phyloP scores from a whole-genome alignment of 1,140 invertebrate species.

The Lepidurus couesii region DNA sequence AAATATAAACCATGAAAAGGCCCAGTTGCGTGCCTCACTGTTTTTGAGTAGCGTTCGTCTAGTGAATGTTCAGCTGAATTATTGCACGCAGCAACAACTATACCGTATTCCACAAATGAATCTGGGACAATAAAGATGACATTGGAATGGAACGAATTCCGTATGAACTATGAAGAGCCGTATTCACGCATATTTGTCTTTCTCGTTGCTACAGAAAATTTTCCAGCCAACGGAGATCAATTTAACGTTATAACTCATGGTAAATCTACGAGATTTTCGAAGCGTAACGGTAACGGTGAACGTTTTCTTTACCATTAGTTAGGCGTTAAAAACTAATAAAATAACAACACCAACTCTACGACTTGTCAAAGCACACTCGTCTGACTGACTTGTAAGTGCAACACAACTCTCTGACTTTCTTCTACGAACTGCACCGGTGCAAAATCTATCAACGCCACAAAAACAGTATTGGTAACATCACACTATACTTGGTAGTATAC shows the following conservation, averaged over 20 bases:
- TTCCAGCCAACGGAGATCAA: neutral
- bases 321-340: neutral
- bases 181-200: neutral
- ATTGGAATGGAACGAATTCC: neutral
- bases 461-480: neutral
- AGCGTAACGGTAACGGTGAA: neutral
- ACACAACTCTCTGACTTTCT: neutral
- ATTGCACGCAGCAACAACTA: neutral
- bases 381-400: neutral
- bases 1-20: neutral
- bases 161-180: neutral
- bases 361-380: neutral
- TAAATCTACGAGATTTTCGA: neutral
- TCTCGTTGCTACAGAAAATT: neutral
- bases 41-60: neutral
- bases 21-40: neutral
- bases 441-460: neutral
- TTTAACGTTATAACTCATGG: neutral
- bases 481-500: neutral
- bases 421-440: neutral
- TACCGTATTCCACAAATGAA: neutral
- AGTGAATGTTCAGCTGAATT: neutral
- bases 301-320: neutral
- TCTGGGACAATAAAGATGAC: neutral
- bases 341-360: neutral